These are phyloP conservation scores for Drosophila percnosoma DNA, from an alignment of 2,888 invertebrate species.

Conservation along the genomic window DNA sequence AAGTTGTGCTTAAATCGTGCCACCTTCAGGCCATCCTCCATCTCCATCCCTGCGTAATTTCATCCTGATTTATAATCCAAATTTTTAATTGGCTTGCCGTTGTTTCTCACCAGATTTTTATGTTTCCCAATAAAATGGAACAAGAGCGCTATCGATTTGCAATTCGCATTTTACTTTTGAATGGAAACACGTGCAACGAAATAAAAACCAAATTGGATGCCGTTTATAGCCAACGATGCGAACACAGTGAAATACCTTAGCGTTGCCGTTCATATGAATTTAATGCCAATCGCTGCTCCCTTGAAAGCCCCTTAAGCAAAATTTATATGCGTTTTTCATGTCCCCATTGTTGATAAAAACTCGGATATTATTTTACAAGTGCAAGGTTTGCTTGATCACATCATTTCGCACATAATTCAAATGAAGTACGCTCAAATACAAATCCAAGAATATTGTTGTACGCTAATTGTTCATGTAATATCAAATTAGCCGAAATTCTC, in stretches of 20 bases:
- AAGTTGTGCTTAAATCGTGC: not conserved
- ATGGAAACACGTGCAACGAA: conserved; percentile 18
- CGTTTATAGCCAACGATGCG: conserved; percentile 24
- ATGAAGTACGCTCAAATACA: conserved; percentile 3
- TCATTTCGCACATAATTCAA: not conserved
- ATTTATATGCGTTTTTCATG: not conserved
- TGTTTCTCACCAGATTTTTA: conserved; percentile 2
- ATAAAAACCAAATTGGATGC: conserved; percentile 34
- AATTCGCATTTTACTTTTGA: conserved; percentile 30
- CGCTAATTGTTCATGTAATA: conserved; percentile 6
- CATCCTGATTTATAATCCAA: conserved; percentile 11
- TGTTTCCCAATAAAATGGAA: conserved; percentile 11
- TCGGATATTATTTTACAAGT: conserved; percentile 9
- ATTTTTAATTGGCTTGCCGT: conserved; percentile 19
- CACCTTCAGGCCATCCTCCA: not conserved
- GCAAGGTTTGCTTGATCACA: not conserved
- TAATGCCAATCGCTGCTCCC: not conserved
- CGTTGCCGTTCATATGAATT: not conserved
- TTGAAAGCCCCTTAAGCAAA: conserved; percentile 2
- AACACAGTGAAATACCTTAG: conserved; percentile 1
- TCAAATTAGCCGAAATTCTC: conserved; percentile 10
- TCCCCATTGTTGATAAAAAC: conserved; percentile 1
- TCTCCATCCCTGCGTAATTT: not conserved
- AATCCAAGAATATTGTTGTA: conserved; percentile 1
- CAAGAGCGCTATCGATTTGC: conserved; percentile 22